A percentile compares a stretch with the other conserved stretches of the same genome.
These are phyloP conservation scores for Erebia epiphron DNA, from an alignment of 2,888 invertebrate species.

Conservation along the genomic window DNA sequence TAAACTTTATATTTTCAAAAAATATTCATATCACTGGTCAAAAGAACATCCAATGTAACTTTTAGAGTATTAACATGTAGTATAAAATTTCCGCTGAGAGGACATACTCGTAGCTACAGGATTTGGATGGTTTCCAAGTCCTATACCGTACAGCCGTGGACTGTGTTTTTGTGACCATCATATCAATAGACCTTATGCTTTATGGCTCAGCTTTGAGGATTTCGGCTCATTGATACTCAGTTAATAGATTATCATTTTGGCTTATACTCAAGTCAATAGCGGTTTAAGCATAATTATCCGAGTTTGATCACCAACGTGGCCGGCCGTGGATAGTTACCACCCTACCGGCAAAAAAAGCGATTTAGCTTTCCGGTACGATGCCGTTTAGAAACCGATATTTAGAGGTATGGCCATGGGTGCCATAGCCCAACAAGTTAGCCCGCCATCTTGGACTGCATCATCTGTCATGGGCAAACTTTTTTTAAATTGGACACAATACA, in stretches of 20 bases:
- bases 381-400: too few relatives aligned
- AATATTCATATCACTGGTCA: slow-evolving; percentile 6
- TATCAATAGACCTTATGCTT: slow-evolving; percentile 28
- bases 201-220: slow-evolving; percentile 4
- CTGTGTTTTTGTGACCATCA: slow-evolving; percentile 48
- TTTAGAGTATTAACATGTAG: slow-evolving; percentile 50
- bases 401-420: too few relatives aligned
- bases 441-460: too few relatives aligned
- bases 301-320: too few relatives aligned
- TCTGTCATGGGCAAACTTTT: too few relatives aligned
- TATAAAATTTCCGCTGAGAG: slow-evolving; percentile 54
- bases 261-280: too few relatives aligned
- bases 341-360: too few relatives aligned
- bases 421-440: too few relatives aligned
- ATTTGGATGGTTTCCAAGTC: slow-evolving; percentile 51
- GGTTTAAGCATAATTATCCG: too few relatives aligned
- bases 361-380: too few relatives aligned
- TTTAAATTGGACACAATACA: too few relatives aligned
- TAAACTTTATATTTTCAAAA: background rate
- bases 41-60: slow-evolving; percentile 40
- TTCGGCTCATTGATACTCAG: background rate
- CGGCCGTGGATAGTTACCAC: too few relatives aligned
- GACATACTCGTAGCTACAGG: slow-evolving; percentile 40
- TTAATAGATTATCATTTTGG: background rate
- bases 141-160: slow-evolving; percentile 44